Conservation (phyloP, 2,113 vertebrate species). For the Proteles cristata region DNA sequence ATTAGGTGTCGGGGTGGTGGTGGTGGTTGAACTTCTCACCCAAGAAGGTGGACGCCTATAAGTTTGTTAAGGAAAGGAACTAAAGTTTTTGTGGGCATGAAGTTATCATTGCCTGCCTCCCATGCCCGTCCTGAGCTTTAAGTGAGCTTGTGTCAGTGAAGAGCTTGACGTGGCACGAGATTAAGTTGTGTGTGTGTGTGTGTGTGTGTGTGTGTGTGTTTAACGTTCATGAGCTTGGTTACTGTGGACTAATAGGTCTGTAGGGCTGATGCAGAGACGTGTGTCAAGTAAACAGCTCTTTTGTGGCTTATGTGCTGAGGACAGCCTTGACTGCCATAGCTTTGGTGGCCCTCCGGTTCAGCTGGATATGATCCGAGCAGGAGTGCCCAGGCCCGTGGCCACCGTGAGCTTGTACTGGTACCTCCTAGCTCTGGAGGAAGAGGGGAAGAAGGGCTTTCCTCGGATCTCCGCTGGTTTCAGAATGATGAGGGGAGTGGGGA, state of each 20-base stretch:
- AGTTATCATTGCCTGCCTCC: accelerated
- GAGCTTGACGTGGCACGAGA: accelerated
- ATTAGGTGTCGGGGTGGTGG: accelerated
- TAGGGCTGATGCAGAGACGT: neutral
- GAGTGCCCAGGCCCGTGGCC: neutral
- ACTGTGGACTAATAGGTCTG: neutral
- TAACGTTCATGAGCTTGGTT: neutral
- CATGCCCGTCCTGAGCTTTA: neutral
- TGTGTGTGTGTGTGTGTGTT: no score
- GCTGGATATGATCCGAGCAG: neutral
- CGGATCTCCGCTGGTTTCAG: neutral
- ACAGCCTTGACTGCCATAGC: accelerated
- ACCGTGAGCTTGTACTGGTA: neutral
- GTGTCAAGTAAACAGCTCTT: no score
- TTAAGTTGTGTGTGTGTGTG: neutral
- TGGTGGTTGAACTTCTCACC: neutral
- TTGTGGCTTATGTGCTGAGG: neutral
- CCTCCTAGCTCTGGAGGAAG: neutral
- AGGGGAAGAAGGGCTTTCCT: neutral
- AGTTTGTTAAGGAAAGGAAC: neutral
- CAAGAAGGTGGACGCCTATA: accelerated
- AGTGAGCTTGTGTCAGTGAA: accelerated
- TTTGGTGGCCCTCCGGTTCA: accelerated
- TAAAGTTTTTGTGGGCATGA: neutral
- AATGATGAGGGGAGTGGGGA: neutral